These are phyloP conservation scores for Schizaphis graminum DNA, from an alignment of 2,888 invertebrate genomes.

Conservation along the genomic window DNA sequence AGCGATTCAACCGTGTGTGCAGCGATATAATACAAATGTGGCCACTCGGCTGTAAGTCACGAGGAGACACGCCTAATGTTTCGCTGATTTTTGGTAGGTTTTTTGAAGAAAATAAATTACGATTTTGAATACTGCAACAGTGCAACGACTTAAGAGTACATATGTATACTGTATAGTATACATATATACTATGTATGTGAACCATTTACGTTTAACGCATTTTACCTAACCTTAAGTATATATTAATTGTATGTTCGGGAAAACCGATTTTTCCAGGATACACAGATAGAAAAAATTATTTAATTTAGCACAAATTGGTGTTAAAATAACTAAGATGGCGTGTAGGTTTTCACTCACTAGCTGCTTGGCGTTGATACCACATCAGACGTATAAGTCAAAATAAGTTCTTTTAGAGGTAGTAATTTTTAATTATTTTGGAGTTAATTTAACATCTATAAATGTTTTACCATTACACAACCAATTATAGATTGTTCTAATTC, in stretches of 20 bases:
- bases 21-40: neutral
- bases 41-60: constrained; percentile 8
- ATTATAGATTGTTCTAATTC: too few relatives aligned
- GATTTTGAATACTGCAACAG: neutral
- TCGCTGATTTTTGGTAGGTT: neutral
- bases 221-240: neutral
- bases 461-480: too few relatives aligned
- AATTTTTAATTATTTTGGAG: too few relatives aligned
- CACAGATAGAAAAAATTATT: too few relatives aligned
- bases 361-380: too few relatives aligned
- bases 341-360: too few relatives aligned
- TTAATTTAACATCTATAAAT: too few relatives aligned
- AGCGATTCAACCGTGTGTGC: neutral
- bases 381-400: too few relatives aligned
- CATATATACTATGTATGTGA: neutral
- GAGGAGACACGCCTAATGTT: neutral
- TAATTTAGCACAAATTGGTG: too few relatives aligned
- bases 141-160: neutral
- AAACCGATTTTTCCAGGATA: neutral
- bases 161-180: too few relatives aligned
- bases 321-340: too few relatives aligned
- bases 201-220: neutral
- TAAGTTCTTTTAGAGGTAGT: too few relatives aligned
- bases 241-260: neutral
- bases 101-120: neutral